These are phyloP conservation scores for Engystomops pustulosus DNA, from an alignment of 2,113 vertebrate genomes.

Conservation along the genomic window DNA sequence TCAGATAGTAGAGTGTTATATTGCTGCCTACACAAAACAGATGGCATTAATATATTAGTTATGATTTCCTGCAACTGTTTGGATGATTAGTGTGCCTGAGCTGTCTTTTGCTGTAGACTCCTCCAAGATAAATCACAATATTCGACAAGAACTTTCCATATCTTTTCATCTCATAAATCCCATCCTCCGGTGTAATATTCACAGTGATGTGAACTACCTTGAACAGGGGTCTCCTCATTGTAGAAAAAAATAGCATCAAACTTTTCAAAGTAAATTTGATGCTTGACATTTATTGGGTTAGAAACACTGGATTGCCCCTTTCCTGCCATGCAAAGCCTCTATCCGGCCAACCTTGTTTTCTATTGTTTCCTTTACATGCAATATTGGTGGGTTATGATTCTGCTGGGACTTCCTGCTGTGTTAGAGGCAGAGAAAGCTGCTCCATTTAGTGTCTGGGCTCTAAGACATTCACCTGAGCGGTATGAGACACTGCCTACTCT, in stretches of 20 bases:
- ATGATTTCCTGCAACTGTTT: constrained; percentile 48
- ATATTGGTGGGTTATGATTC: not conserved
- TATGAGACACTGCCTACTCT: not conserved
- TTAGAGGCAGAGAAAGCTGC: not conserved
- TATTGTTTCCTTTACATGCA: too few relatives aligned
- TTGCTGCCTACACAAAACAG: constrained; percentile 49
- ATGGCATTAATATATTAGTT: constrained; percentile 58
- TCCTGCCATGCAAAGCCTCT: too few relatives aligned
- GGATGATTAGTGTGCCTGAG: constrained; percentile 45
- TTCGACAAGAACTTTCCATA: constrained; percentile 44
- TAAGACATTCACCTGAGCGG: too few relatives aligned
- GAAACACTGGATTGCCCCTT: too few relatives aligned
- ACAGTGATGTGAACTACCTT: not conserved
- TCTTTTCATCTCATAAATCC: constrained; percentile 39
- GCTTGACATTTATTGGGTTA: too few relatives aligned
- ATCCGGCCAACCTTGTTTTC: too few relatives aligned
- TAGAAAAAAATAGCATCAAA: not conserved
- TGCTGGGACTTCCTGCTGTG: constrained; percentile 4
- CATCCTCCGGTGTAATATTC: not conserved
- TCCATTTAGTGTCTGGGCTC: not conserved
- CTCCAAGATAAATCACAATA: constrained; percentile 42
- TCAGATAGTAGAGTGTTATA: constrained; percentile 9
- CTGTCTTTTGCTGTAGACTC: constrained; percentile 37
- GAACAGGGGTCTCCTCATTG: not conserved
- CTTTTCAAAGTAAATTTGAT: too few relatives aligned